phyloP scores from a whole-genome alignment of 2,797 vertebrate species.

The Xiphorhynchus erythropygius region DNA sequence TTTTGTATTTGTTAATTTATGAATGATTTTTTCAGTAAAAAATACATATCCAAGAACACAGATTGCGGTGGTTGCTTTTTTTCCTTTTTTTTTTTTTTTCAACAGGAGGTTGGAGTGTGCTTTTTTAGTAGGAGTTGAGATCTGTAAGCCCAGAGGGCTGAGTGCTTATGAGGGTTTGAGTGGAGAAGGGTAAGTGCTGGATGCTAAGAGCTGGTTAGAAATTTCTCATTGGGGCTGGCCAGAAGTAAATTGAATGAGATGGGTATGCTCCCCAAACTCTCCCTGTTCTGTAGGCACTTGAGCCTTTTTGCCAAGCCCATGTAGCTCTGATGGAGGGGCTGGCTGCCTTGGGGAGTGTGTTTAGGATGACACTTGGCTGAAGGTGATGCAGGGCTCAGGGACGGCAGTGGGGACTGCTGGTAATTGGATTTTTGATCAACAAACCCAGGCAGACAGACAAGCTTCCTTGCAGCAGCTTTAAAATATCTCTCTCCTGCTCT shows the following conservation, averaged over 20 bases:
- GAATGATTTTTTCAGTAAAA: constrained; percentile 86
- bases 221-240: not conserved
- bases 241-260: not conserved
- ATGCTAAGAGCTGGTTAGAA: not conserved
- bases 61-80: not conserved
- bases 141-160: not conserved
- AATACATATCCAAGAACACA: constrained; percentile 78
- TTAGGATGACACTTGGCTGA: not conserved
- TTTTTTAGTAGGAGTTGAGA: not conserved
- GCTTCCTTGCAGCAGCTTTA: not conserved
- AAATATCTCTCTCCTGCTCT: not conserved
- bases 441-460: not conserved
- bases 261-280: not conserved
- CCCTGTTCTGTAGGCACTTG: not conserved
- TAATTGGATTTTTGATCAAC: not conserved
- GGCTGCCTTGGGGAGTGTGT: not conserved
- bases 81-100: not conserved
- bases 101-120: not conserved
- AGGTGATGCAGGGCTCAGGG: not conserved
- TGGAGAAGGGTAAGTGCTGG: not conserved
- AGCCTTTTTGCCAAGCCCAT: not conserved
- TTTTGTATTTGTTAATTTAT: constrained; percentile 89
- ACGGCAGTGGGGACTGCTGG: not conserved
- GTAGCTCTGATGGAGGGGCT: not conserved
- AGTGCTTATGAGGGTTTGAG: not conserved